phyloP scores from a whole-genome alignment of 2,113 vertebrate genomes.

The Nymphicus hollandicus region DNA sequence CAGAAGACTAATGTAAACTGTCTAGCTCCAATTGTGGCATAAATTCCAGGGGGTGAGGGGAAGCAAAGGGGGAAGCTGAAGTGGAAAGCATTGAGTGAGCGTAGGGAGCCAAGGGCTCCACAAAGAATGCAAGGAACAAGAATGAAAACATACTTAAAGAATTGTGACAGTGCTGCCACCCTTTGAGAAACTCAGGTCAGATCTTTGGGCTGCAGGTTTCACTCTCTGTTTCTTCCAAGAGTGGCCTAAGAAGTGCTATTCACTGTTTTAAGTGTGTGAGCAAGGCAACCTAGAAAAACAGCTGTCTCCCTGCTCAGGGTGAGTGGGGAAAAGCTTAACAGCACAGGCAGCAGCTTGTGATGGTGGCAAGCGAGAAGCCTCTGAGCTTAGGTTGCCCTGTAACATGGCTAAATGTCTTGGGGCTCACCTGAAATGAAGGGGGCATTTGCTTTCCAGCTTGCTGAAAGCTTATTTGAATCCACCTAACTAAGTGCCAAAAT shows the following conservation, averaged over 20 bases:
- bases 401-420: neutral
- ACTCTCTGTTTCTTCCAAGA: neutral
- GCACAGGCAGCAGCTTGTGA: neutral
- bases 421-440: neutral
- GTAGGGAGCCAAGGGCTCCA: too few relatives aligned
- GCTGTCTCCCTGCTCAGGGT: neutral
- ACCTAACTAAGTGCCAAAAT: neutral
- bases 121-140: neutral
- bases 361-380: accelerated
- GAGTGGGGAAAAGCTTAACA: neutral
- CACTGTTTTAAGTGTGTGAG: neutral
- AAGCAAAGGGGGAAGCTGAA: neutral
- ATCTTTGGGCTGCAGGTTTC: neutral
- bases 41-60: neutral
- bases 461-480: neutral
- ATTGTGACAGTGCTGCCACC: accelerated
- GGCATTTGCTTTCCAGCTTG: neutral
- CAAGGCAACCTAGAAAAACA: neutral
- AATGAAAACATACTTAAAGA: neutral
- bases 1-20: neutral
- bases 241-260: neutral
- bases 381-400: neutral
- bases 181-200: neutral
- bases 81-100: neutral
- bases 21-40: neutral